Base-by-base conservation (phyloP, 2,888 invertebrate genomes). In the Meteorus colon region DNA sequence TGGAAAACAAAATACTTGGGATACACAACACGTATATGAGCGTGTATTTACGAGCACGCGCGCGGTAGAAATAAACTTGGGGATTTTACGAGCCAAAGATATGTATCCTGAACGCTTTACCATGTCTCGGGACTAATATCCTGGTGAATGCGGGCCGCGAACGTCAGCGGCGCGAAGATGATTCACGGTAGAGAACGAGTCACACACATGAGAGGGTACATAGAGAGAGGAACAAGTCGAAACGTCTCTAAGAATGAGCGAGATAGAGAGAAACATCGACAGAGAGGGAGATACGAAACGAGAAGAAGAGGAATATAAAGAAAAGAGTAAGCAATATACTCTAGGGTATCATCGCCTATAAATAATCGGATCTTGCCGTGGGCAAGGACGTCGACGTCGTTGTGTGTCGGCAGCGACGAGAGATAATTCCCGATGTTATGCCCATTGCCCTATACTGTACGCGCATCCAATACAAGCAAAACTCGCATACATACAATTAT, bases 301-400 rank as follows among this genome's bases (percentile, higher is more conserved):
- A 79, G 75, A 78, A 77, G 70, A 71, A 67, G 68, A 75, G 67
- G 77, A 75, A 65, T 31, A 77, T 69, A 80, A 81, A 80, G 81
- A 19, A 19, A 6, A 55, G 55, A 55, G 19, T 4, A 8, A 1
- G 4, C 8, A 19, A 8, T 31, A 62, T 62, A 83, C 84, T 84
- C 85, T 84, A 81, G 86, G 85, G 83, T 89, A 89, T 88, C 88
- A 88, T 89, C 89, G 83, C 82, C 89, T 88, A 89, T 89, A 88
- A 89, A 89, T 89, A 89, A 85, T 81, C 81, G 78, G 78, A 84
- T 83, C 77, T 78, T 77, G 88, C 89, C 88, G 84, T 84, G 82
- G 89, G 89, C 89, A 89, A 89, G 89, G 89, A 88, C 86, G 85
- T 81, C 80, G 78, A 80, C 81, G 79, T 81, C 79, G 76, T 71